Percentiles rank a stretch among this genome's conserved stretches.
Evolutionary conservation across 2,113 vertebrate species (phyloP).

Genomic region (Chiloscyllium plagiosum): DNA sequence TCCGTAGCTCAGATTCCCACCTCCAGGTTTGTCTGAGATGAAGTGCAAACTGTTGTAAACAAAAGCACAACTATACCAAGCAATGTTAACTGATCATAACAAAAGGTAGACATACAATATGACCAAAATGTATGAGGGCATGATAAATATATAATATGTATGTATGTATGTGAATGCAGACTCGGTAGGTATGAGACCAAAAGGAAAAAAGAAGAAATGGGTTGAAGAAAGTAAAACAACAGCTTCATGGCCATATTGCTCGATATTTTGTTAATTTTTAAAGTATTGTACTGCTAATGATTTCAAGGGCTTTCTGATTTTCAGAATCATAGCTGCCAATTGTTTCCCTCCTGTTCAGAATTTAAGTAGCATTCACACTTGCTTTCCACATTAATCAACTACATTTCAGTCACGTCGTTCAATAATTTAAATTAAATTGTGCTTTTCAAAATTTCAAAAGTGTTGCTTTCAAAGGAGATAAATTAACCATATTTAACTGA

Average conservation of each 20-base stretch:
- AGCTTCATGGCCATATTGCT: background rate
- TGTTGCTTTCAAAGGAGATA: background rate
- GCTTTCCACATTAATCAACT: background rate
- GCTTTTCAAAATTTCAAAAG: background rate
- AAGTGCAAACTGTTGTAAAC: background rate
- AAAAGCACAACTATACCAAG: background rate
- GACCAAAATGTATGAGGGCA: background rate
- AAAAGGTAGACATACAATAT: background rate
- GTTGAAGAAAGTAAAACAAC: background rate
- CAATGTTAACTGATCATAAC: background rate
- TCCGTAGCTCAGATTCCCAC: too few species aligned
- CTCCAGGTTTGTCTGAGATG: background rate
- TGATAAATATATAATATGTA: background rate
- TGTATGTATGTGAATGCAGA: background rate
- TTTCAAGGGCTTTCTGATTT: slow-evolving; percentile 9
- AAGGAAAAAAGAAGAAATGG: background rate
- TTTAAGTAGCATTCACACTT: background rate
- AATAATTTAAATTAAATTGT: background rate
- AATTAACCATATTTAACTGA: background rate
- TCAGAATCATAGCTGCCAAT: background rate
- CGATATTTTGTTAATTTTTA: background rate
- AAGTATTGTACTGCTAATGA: background rate
- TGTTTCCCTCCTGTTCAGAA: background rate
- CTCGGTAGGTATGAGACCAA: background rate
- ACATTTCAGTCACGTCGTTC: background rate